A percentile compares a stretch with the other conserved stretches of the same genome.
Evolutionary conservation across 2,888 invertebrate species (phyloP).

Genomic region (Papilio protenor): DNA sequence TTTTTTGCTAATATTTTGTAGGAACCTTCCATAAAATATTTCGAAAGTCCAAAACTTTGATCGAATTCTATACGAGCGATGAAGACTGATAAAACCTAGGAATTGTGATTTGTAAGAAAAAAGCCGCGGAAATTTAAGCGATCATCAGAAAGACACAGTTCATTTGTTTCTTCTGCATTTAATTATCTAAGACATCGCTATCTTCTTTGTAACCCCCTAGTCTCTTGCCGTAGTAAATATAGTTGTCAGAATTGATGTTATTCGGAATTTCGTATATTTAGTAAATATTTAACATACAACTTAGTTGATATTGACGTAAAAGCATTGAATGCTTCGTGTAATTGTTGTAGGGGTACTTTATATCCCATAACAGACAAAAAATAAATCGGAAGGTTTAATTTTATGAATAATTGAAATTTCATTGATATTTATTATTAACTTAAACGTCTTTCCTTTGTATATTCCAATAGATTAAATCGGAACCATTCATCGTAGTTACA

Average conservation of each 20-base stretch:
- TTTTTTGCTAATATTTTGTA: slow-evolving; percentile 71
- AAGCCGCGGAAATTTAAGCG: slow-evolving; percentile 69
- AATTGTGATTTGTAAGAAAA: slow-evolving; percentile 74
- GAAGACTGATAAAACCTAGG: slow-evolving; percentile 82
- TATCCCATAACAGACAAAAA: slow-evolving; percentile 60
- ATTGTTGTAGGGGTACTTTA: slow-evolving; percentile 65
- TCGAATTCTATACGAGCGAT: slow-evolving; percentile 78
- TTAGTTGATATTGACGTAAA: slow-evolving; percentile 71
- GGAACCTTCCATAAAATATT: slow-evolving; percentile 74
- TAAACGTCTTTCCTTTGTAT: slow-evolving; percentile 58
- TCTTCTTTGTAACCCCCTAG: slow-evolving; percentile 74
- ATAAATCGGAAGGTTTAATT: slow-evolving; percentile 44
- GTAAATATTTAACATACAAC: slow-evolving; percentile 71
- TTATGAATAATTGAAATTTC: slow-evolving; percentile 52
- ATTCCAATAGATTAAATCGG: slow-evolving; percentile 71
- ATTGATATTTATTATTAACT: slow-evolving; percentile 52
- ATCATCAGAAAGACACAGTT: slow-evolving; percentile 67
- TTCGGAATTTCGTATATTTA: slow-evolving; percentile 75
- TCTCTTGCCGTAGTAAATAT: slow-evolving; percentile 76
- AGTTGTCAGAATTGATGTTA: slow-evolving; percentile 76
- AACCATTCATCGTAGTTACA: slow-evolving; percentile 82
- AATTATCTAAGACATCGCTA: slow-evolving; percentile 79
- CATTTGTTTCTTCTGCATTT: slow-evolving; percentile 71
- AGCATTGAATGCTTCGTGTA: slow-evolving; percentile 79
- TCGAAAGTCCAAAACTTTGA: slow-evolving; percentile 68